A percentile compares a stretch with the other conserved stretches of the same genome.
These are phyloP conservation scores for Oreortyx pictus DNA, from an alignment of 2,797 vertebrate species.

Conservation along the genomic window DNA sequence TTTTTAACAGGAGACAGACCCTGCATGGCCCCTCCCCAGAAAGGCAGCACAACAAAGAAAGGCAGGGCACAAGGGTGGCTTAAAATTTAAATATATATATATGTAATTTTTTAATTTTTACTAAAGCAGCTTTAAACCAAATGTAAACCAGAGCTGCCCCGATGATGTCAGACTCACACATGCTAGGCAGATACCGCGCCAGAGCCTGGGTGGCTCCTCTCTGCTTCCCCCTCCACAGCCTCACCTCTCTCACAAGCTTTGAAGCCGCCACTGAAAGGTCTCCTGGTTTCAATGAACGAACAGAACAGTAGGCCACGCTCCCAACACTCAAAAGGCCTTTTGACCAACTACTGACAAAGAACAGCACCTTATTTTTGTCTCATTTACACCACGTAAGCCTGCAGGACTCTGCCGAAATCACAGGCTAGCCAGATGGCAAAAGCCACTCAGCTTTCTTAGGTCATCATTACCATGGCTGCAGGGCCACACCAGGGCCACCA, in stretches of 20 bases:
- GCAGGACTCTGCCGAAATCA: not conserved
- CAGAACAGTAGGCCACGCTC: not conserved
- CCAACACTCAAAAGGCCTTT: not conserved
- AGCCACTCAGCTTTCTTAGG: not conserved
- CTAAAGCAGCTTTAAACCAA: constrained; percentile 5
- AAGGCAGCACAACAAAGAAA: not conserved
- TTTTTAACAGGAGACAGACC: not conserved
- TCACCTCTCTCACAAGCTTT: not conserved
- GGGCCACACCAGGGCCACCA: not conserved
- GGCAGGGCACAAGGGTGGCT: not conserved
- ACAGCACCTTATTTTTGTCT: not conserved
- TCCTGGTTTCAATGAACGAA: not conserved
- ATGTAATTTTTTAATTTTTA: not conserved
- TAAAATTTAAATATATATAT: not conserved
- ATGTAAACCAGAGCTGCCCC: not conserved
- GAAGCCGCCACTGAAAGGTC: not conserved
- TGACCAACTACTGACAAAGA: not conserved
- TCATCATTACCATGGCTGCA: not conserved
- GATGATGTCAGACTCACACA: fast-evolving
- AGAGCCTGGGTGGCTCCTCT: not conserved
- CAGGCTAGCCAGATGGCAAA: not conserved
- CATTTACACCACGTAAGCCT: not conserved
- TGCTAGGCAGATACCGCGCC: not conserved
- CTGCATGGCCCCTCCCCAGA: not conserved
- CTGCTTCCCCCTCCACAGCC: not conserved